Evolutionary conservation across 2,888 invertebrate species (phyloP), one percentile per base, ranked within the genome.

Genomic region (Eudemis profundana): DNA sequence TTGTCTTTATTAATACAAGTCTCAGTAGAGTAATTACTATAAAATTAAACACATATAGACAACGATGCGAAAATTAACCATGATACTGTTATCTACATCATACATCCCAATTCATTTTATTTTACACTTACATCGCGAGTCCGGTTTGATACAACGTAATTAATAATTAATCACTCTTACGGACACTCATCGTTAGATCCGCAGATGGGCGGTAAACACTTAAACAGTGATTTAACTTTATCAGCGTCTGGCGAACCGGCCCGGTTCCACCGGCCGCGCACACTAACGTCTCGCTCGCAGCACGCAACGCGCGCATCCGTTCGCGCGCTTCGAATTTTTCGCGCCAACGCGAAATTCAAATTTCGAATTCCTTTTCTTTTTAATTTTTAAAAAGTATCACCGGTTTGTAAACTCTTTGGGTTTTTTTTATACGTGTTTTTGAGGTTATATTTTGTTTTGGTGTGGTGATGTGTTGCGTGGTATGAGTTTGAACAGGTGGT

Each of bases 221-320:
- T 64, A 51, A 44, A 57, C 57, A 63, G 56, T 44, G 50, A 59
- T 57, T 64, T 59, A 64, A 64, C 56, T 63, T n/a, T 64, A 64
- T 64, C 64, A 50, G n/a, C 17, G 51, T 12, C 49, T 42, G 38
- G 23, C 57, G 44, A 78, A 76, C 78, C 76, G 78, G 73, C 73
- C 71, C n/a, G 79, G 84, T 84, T 82, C 84, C 78, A 78, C 72
- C 71, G 79, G 78, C 80, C 76, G 73, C 82, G 82, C 83, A 82
- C 89, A 89, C 86, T 86, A 76, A 81, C 84, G 81, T 77, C 78
- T 70, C 69, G 81, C 84, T 71, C 81, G 74, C 70, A 70, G 83
- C 87, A 86, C 87, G 89, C 89, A 89, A 86, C 89, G 89, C 89
- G 82, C 89, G 89, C 84, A 78, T 83, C 79, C 77, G 76, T 69